phyloP scores from a whole-genome alignment of 2,113 vertebrate species.

The Ceratotherium simum region DNA sequence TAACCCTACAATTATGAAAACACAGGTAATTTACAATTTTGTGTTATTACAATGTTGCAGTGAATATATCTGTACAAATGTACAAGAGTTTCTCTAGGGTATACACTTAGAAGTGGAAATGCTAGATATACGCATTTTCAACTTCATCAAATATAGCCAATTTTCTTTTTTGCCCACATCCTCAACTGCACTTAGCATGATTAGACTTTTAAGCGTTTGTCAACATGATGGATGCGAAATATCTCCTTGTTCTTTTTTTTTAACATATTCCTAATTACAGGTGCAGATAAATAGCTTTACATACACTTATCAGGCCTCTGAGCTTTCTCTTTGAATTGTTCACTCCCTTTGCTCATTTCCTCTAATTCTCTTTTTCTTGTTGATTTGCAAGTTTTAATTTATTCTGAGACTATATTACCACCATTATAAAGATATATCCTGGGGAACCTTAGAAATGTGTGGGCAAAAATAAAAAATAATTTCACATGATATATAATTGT shows the following conservation, averaged over 20 bases:
- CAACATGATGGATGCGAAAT: neutral
- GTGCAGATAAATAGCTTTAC: neutral
- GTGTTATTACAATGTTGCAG: neutral
- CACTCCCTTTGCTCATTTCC: neutral
- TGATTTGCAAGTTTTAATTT: conserved; percentile 4
- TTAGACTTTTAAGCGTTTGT: neutral
- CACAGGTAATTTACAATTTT: neutral
- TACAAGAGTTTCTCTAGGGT: neutral
- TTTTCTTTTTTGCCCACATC: neutral
- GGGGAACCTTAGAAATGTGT: neutral
- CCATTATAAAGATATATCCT: neutral
- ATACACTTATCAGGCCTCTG: neutral
- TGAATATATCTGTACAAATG: neutral
- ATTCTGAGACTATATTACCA: neutral
- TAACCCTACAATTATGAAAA: neutral
- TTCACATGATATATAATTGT: neutral
- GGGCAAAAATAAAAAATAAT: neutral
- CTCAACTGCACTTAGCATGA: neutral
- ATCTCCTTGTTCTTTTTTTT: neutral
- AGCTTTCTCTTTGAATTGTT: conserved; percentile 8
- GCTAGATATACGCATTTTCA: neutral
- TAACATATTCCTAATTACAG: neutral
- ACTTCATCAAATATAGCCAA: neutral
- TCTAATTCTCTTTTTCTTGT: neutral
- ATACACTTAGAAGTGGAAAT: neutral